Conservation (phyloP, 2,888 invertebrate species). For the Anarsia innoxiella region DNA sequence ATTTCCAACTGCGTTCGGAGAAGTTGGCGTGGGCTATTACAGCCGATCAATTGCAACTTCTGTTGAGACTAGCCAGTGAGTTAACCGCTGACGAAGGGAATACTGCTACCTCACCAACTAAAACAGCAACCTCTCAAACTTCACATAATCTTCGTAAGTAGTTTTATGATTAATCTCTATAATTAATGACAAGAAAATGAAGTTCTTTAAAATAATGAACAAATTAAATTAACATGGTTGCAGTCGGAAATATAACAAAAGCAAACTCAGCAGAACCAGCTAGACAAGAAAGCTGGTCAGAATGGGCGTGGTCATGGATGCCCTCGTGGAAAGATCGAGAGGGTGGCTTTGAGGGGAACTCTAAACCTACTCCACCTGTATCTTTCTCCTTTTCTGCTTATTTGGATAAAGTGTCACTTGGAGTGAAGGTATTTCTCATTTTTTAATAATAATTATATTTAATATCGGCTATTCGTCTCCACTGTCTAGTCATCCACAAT, state of each 20-base stretch:
- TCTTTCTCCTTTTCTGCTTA: constrained; percentile 43
- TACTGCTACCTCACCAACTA: no score
- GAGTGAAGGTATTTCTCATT: constrained; percentile 60
- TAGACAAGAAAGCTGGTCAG: constrained; percentile 50
- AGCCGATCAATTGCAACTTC: constrained; percentile 46
- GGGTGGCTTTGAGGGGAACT: constrained; percentile 32
- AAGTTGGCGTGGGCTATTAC: constrained; percentile 54
- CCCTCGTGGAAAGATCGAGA: constrained; percentile 45
- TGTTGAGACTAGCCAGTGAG: constrained; percentile 44
- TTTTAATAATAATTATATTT: no score
- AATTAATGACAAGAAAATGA: no score
- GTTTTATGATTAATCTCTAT: no score
- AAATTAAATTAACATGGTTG: no score
- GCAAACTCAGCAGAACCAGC: constrained; percentile 40
- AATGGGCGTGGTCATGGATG: constrained; percentile 69
- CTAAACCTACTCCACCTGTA: constrained; percentile 32
- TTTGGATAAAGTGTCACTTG: constrained; percentile 44
- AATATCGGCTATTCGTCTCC: no score
- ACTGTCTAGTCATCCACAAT: no score
- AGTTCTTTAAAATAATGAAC: no score
- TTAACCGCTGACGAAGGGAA: no score
- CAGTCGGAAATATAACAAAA: no score
- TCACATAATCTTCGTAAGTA: no score
- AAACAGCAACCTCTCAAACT: no score
- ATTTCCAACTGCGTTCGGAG: constrained; percentile 38